Conservation (phyloP, 35 echinoderm and acorn worm species). For the Apostichopus japonicus region DNA sequence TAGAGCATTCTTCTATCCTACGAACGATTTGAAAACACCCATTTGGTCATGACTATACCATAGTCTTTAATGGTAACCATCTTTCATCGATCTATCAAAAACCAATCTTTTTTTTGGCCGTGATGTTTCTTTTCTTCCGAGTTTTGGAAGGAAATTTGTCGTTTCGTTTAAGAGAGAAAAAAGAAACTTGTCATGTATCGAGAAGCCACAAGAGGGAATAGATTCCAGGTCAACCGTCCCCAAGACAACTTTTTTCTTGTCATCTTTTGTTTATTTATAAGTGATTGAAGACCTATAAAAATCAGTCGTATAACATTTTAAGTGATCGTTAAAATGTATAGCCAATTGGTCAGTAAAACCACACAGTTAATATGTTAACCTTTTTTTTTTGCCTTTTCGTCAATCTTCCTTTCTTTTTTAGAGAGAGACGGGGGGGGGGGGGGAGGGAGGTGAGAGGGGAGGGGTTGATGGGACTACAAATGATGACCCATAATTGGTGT, state of each 20-base stretch:
- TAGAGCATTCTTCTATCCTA: background rate
- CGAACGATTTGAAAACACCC: background rate
- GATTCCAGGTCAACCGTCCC: background rate
- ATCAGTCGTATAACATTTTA: slow-evolving; percentile 13
- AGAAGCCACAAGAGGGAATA: background rate
- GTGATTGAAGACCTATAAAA: slow-evolving; percentile 40
- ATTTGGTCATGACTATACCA: background rate
- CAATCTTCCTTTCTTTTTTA: background rate
- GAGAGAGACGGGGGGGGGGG: background rate
- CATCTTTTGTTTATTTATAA: slow-evolving; percentile 14
- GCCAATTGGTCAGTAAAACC: background rate
- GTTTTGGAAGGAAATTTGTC: background rate
- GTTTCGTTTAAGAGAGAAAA: background rate
- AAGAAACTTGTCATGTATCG: background rate
- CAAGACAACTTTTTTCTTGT: background rate
- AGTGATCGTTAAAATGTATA: slow-evolving; percentile 43
- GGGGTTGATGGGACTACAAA: background rate
- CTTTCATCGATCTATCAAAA: slow-evolving; percentile 26
- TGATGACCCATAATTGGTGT: slow-evolving; percentile 17
- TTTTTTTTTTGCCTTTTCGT: background rate
- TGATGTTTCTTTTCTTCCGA: background rate
- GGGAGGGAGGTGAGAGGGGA: too few relatives aligned
- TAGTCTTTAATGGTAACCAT: background rate
- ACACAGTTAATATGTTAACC: background rate
- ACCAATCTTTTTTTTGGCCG: background rate